Evolutionary conservation across 2,888 invertebrate species (phyloP).

Genomic region (Lasioglossum marginatum): DNA sequence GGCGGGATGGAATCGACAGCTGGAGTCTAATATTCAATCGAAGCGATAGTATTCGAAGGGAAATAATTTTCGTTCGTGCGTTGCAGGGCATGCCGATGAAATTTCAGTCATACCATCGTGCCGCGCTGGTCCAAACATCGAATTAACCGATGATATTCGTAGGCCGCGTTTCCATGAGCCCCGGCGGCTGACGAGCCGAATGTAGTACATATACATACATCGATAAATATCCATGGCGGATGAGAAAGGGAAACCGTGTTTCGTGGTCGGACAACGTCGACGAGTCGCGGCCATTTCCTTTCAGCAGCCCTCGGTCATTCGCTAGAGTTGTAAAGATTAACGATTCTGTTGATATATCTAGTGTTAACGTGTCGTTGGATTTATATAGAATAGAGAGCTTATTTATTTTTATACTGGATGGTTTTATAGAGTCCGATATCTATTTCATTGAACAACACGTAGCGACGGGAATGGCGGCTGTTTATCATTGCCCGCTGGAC

Average conservation of each 20-base stretch:
- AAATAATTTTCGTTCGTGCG: slow-evolving; percentile 17
- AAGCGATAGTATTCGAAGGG: slow-evolving; percentile 14
- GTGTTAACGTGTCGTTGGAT: slow-evolving; percentile 66
- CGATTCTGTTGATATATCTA: slow-evolving; percentile 45
- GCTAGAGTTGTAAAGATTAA: slow-evolving; percentile 31
- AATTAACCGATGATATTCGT: slow-evolving; percentile 23
- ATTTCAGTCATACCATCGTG: slow-evolving; percentile 20
- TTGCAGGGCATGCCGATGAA: background rate
- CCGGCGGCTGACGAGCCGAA: background rate
- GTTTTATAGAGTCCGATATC: slow-evolving; percentile 48
- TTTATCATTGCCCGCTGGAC: slow-evolving; percentile 21
- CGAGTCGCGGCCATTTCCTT: background rate
- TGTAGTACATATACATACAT: slow-evolving; percentile 7
- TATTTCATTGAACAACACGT: slow-evolving; percentile 46
- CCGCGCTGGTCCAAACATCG: slow-evolving; percentile 19
- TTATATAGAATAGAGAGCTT: slow-evolving; percentile 74
- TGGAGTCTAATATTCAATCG: background rate
- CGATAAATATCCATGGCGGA: background rate
- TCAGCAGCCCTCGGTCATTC: background rate
- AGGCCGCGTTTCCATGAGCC: slow-evolving; percentile 33
- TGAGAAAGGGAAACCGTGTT: slow-evolving; percentile 24
- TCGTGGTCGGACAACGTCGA: background rate
- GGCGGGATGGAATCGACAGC: slow-evolving; percentile 32
- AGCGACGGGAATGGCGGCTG: background rate
- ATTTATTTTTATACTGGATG: slow-evolving; percentile 78